Evolutionary conservation across 1,140 invertebrate species (phyloP).

Genomic region (Campoletis sonorensis): DNA sequence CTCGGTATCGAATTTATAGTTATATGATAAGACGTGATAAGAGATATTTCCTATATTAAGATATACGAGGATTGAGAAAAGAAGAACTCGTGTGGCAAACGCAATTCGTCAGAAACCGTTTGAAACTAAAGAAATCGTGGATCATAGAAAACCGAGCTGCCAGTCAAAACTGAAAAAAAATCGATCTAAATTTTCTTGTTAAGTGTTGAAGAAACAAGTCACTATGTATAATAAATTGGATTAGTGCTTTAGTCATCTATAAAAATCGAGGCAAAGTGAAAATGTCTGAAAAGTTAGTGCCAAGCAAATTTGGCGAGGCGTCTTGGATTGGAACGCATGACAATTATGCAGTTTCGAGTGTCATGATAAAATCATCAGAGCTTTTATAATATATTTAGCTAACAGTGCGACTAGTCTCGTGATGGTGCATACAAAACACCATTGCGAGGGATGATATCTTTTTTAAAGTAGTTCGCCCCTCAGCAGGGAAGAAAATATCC

Average conservation of each 20-base stretch:
- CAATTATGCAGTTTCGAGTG: background rate
- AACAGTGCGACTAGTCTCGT: background rate
- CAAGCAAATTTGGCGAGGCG: background rate
- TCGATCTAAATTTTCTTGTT: too few relatives aligned
- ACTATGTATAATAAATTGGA: too few relatives aligned
- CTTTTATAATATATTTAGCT: background rate
- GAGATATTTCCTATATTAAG: background rate
- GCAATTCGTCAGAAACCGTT: too few relatives aligned
- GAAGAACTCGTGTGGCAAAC: too few relatives aligned
- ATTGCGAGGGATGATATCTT: slow-evolving; percentile 2
- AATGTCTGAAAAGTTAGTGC: background rate
- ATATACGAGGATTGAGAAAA: background rate
- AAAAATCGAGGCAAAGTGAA: background rate
- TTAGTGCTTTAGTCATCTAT: too few relatives aligned
- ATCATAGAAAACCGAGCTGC: too few relatives aligned
- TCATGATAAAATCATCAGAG: slow-evolving; percentile 29
- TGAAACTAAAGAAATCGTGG: too few relatives aligned
- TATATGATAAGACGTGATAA: slow-evolving; percentile 9
- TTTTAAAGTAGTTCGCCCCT: slow-evolving; percentile 31
- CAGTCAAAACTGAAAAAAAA: too few relatives aligned
- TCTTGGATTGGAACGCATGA: background rate
- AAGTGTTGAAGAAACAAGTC: too few relatives aligned
- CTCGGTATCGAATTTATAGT: slow-evolving; percentile 21
- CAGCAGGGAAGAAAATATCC: background rate
- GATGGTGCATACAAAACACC: background rate